Evolutionary conservation across 2,797 vertebrate genomes (phyloP), one percentile per base, ranked within the genome.

Genomic region (Cichlasoma orientale): DNA sequence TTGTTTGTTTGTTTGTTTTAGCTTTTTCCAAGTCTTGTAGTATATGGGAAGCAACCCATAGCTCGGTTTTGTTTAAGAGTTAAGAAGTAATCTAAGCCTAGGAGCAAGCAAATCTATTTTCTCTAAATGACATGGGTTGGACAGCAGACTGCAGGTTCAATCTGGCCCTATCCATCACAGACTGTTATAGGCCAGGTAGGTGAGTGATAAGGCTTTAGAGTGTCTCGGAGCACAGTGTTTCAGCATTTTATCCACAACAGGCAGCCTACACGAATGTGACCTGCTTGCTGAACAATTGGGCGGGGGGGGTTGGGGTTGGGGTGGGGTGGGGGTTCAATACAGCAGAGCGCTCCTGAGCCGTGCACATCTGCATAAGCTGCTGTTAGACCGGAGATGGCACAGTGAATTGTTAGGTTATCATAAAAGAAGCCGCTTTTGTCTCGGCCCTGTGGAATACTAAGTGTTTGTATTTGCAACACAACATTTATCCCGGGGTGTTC

Each of bases 311-410:
- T n/a, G 23, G 36, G 16, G 36, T 16, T 3, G 16, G 12, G 38
- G 16, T 7, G 63, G 80, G 73, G 58, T 57, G 78, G 75, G 71
- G 66, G 82, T 81, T 92, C 79, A 89, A 75, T 91, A 86, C 77
- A 82, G 74, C 83, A 47, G 84, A 90, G 88, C 89, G 56, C 77
- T 83, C 82, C 90, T 80, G 86, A 89, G 87, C 84, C 47, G 16
- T 29, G 69, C 88, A 85, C 89, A 92, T 94, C 94, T 94, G 91
- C 93, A 95, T 94, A 94, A 91, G 88, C 92, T 91, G 90, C 92
- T 93, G 93, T 93, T 92, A 93, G 89, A 82, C 81, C 57, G 85
- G 84, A 89, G 93, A 93, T 87, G 76, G 86, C 31, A 77, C 71
- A 76, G 87, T 78, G 85, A 82, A 92, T 92, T 87, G 91, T 90